Conservation (phyloP, 1,140 invertebrate species). For the Periplaneta americana region DNA sequence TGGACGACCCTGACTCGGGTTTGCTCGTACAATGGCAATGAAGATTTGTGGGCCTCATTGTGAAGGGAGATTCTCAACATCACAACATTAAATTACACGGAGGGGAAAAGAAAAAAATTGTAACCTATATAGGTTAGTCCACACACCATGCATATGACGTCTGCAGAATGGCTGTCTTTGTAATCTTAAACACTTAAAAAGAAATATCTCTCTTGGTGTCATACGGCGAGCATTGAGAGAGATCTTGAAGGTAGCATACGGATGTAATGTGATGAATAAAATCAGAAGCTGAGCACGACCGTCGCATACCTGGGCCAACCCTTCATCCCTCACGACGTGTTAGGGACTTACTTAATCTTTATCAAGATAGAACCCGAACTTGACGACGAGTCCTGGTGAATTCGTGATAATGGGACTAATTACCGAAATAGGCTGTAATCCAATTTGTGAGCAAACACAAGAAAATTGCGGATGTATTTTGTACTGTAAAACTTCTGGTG, state of each 20-base stretch:
- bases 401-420: too few relatives aligned
- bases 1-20: not conserved
- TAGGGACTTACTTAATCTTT: too few relatives aligned
- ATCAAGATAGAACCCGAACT: too few relatives aligned
- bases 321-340: too few relatives aligned
- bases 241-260: not conserved
- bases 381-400: too few relatives aligned
- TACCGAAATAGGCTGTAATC: too few relatives aligned
- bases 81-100: not conserved
- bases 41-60: not conserved
- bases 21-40: not conserved
- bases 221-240: not conserved
- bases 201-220: not conserved
- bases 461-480: too few relatives aligned
- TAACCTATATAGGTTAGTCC: too few relatives aligned
- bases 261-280: not conserved
- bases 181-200: not conserved
- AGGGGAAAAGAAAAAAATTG: not conserved
- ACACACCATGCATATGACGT: not conserved
- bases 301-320: too few relatives aligned
- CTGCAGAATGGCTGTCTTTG: not conserved
- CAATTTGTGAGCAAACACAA: too few relatives aligned
- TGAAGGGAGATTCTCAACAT: not conserved
- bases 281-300: too few relatives aligned
- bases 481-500: too few relatives aligned